Percentiles rank a stretch among this genome's conserved stretches.
Evolutionary conservation across 2,113 vertebrate genomes (phyloP).

Genomic region (Hydrolagus affinis): DNA sequence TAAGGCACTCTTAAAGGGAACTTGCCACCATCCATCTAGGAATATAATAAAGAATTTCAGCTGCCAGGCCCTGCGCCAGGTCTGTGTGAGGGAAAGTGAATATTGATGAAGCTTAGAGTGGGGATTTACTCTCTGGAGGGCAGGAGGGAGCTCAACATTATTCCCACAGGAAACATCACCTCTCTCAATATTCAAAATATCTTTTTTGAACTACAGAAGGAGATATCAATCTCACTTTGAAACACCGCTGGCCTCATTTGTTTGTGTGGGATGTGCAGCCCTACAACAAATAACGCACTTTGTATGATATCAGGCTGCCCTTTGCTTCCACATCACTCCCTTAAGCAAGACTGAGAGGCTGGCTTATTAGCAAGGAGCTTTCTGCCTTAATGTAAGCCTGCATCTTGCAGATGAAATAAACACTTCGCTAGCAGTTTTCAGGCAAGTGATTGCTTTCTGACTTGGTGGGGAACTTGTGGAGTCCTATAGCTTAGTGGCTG

Average conservation of each 20-base stretch:
- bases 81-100: slow-evolving; percentile 44
- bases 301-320: background rate
- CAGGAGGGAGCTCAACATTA: slow-evolving; percentile 44
- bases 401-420: background rate
- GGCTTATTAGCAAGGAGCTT: slow-evolving; percentile 17
- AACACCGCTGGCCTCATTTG: slow-evolving; percentile 61
- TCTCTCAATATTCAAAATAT: slow-evolving; percentile 73
- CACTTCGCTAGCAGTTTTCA: background rate
- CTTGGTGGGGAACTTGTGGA: too few species aligned
- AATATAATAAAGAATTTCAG: slow-evolving; percentile 60
- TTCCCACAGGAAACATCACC: slow-evolving; percentile 57
- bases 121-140: slow-evolving; percentile 52
- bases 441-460: background rate
- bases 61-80: slow-evolving; percentile 66
- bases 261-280: slow-evolving; percentile 63
- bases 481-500: too few species aligned
- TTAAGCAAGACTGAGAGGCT: slow-evolving; percentile 21
- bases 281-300: slow-evolving; percentile 58
- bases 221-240: slow-evolving; percentile 86
- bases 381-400: slow-evolving; percentile 24
- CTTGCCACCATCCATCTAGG: slow-evolving; percentile 53
- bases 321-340: background rate
- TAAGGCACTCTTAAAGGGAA: slow-evolving; percentile 45
- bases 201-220: slow-evolving; percentile 68
- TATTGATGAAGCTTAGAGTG: slow-evolving; percentile 67